Percentiles rank a stretch among this genome's conserved stretches.
These are phyloP conservation scores for Acromyrmex echinatior DNA, from an alignment of 1,140 invertebrate species.

Conservation along the genomic window DNA sequence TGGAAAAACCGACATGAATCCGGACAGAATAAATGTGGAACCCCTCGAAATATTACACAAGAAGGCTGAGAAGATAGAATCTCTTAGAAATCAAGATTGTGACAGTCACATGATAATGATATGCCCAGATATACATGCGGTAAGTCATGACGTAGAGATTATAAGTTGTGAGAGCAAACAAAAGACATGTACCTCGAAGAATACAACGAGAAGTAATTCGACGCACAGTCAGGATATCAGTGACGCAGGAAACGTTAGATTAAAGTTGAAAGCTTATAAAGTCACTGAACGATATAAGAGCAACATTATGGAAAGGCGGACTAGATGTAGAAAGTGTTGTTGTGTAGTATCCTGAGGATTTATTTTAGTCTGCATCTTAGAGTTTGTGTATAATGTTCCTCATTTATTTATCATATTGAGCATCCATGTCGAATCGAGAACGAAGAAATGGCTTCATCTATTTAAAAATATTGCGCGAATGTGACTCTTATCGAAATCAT, in stretches of 20 bases:
- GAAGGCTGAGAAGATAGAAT: neutral
- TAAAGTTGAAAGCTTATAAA: conserved; percentile 79
- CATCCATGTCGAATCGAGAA: neutral
- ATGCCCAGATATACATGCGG: conserved; percentile 41
- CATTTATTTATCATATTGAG: conserved; percentile 48
- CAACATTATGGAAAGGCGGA: conserved; percentile 76
- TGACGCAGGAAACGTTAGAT: conserved; percentile 70
- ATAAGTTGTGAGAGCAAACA: conserved; percentile 64
- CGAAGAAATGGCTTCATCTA: neutral
- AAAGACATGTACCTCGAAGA: conserved; percentile 66
- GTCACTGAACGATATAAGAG: conserved; percentile 80
- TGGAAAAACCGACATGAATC: neutral
- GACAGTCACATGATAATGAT: conserved; percentile 68
- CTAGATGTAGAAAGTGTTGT: conserved; percentile 81
- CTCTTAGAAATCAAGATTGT: conserved; percentile 14
- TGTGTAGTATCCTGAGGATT: conserved; percentile 79
- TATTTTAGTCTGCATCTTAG: conserved; percentile 10
- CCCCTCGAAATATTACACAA: neutral
- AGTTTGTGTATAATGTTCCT: conserved; percentile 67
- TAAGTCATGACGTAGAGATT: conserved; percentile 71
- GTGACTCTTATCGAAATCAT: neutral
- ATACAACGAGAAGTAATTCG: conserved; percentile 78
- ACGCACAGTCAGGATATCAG: conserved; percentile 78
- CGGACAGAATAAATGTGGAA: neutral
- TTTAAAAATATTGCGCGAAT: conserved; percentile 10